Base-by-base conservation (phyloP, 92 coral and sea anemone species). In the Porites divaricata region DNA sequence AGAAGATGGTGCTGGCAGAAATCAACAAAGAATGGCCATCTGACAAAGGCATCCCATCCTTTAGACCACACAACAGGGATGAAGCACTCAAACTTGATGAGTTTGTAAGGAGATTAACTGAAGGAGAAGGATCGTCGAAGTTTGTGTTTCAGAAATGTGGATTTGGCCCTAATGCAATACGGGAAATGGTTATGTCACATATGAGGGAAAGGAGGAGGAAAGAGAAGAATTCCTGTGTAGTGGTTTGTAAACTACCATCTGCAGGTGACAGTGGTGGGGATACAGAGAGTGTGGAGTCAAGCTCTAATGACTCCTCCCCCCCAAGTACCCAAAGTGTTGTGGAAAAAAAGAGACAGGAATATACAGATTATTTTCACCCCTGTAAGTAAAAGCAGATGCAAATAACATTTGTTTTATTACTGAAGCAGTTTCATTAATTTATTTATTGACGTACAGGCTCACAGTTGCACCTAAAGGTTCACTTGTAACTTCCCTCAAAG, bases 161-260 rank as follows among this genome's bases (percentile, higher is more conserved):
- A 59, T 77, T 77, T 61, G 81, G 81, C 41, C 57, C 81, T 10
- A 77, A 77, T 63, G 81, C 81, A 53, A 63, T 77, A 12, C 28
- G 70, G 63, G 81, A 77, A 77, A 77, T 77, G 81, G 81, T 77
- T 19, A 77, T 77, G 81, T 28, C 56, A 0, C 81, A 77, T 22
- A 77, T 62, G 70, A 62, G 81, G 21, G 81, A 77, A 45, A 7
- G 70, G 63, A 7, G 81, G n/a, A 0, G 70, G 48, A 61, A 28
- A 19, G 13, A 59, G n/a, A 76, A 76, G 48, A 70, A 76, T 26
- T 4, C 70, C 10, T 57, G 16, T 8, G 49, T 19, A 17, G 15
- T 45, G 1, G n/a, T 45, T 19, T 19, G 48, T n/a, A 54, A 19
- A 48, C 35, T 7, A 50, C 6, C 50, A 63, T 35, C 83, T 41